A percentile compares a stretch with the other conserved stretches of the same genome.
Evolutionary conservation across 2,113 vertebrate genomes (phyloP).

Genomic region (Nettapus auritus): DNA sequence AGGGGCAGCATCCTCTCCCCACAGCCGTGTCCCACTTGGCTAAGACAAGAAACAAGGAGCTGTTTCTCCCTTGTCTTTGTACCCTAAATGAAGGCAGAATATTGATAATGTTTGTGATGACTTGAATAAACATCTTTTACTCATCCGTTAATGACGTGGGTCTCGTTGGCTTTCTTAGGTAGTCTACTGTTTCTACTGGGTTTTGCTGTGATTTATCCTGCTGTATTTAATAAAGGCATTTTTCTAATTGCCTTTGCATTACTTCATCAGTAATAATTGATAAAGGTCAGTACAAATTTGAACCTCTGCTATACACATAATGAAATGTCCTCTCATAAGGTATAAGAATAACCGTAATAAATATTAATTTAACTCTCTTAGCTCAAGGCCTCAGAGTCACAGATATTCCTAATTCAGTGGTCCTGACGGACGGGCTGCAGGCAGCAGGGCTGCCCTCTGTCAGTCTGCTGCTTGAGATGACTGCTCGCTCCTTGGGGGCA

Average conservation of each 20-base stretch:
- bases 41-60: not conserved
- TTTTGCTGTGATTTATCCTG: not conserved
- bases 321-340: not conserved
- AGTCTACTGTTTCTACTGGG: not conserved
- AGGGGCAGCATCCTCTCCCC: not conserved
- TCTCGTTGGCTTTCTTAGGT: not conserved
- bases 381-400: not conserved
- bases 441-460: not conserved
- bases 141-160: fast-evolving
- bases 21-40: not conserved
- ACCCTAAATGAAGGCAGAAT: not conserved
- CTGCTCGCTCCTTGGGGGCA: not conserved
- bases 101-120: not conserved
- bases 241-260: not conserved
- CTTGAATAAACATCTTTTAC: not conserved
- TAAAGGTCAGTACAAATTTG: not conserved
- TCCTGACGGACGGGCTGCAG: not conserved
- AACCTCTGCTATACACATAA: not conserved
- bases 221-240: not conserved
- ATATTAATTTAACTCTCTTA: not conserved
- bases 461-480: fast-evolving
- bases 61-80: fast-evolving
- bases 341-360: not conserved
- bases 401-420: fast-evolving
- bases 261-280: not conserved